Evolutionary conservation across 2,888 invertebrate species (phyloP).

Genomic region (Epicampocera succincta): DNA sequence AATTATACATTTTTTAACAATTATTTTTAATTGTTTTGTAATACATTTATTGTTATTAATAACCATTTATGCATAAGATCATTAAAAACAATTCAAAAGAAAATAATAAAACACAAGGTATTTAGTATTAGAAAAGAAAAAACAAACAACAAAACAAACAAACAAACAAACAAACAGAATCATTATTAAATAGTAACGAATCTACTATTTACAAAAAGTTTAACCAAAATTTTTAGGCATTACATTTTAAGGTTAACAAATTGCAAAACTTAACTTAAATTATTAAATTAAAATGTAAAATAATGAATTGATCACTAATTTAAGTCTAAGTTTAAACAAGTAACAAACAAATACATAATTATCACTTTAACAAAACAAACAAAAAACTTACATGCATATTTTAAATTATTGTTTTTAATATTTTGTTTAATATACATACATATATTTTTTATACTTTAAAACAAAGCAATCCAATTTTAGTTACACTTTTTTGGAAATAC

Average conservation of each 20-base stretch:
- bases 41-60: conserved; percentile 68
- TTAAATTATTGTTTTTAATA: conserved; percentile 18
- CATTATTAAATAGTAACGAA: conserved; percentile 31
- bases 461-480: conserved; percentile 45
- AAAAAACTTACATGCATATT: background rate
- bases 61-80: conserved; percentile 28
- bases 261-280: conserved; percentile 34
- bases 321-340: conserved; percentile 25
- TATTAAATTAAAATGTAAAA: conserved; percentile 38
- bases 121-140: conserved; percentile 64
- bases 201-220: conserved; percentile 60
- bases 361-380: conserved; percentile 6
- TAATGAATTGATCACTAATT: conserved; percentile 36
- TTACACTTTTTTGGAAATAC: conserved; percentile 53
- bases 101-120: conserved; percentile 50
- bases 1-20: conserved; percentile 66
- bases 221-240: conserved; percentile 66
- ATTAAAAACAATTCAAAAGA: conserved; percentile 3
- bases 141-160: background rate
- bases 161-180: conserved; percentile 10
- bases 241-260: conserved; percentile 60
- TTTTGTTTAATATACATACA: conserved; percentile 14
- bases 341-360: conserved; percentile 60
- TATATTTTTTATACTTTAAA: conserved; percentile 31
- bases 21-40: conserved; percentile 56